These are phyloP conservation scores for Enteromius radiatus DNA, from an alignment of 2,797 vertebrate genomes.

Conservation along the genomic window DNA sequence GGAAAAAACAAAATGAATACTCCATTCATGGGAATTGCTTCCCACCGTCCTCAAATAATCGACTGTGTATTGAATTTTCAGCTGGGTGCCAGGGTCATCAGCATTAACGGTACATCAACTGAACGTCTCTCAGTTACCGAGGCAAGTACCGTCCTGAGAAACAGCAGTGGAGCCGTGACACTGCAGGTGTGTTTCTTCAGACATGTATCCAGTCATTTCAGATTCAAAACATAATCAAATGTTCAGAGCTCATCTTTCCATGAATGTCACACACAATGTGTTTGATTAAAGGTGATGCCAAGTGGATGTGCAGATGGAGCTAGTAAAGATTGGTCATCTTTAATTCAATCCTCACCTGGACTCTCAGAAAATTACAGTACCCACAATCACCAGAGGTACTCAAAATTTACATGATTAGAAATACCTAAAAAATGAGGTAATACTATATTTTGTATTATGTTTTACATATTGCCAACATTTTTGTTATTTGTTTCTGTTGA, in stretches of 20 bases:
- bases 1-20: background rate
- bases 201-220: slow-evolving; percentile 8
- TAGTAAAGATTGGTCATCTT: slow-evolving; percentile 20
- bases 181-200: slow-evolving; percentile 79
- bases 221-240: slow-evolving; percentile 17
- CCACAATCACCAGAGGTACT: slow-evolving; percentile 41
- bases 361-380: slow-evolving; percentile 73
- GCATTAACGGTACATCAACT: slow-evolving; percentile 84
- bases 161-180: slow-evolving; percentile 79
- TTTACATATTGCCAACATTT: background rate
- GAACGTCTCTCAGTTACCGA: slow-evolving; percentile 87
- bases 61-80: slow-evolving; percentile 63
- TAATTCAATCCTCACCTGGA: slow-evolving; percentile 53
- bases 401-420: background rate
- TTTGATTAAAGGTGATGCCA: slow-evolving; percentile 44
- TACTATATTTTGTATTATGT: too few species aligned
- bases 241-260: slow-evolving; percentile 11
- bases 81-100: slow-evolving; percentile 89
- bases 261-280: slow-evolving; percentile 10
- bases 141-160: slow-evolving; percentile 80
- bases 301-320: slow-evolving; percentile 3
- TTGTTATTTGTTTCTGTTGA: background rate
- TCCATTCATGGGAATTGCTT: background rate
- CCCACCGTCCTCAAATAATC: background rate
- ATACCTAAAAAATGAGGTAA: background rate